Conservation (phyloP, 1,140 invertebrate species). For the Diplogasteroides magnus region DNA sequence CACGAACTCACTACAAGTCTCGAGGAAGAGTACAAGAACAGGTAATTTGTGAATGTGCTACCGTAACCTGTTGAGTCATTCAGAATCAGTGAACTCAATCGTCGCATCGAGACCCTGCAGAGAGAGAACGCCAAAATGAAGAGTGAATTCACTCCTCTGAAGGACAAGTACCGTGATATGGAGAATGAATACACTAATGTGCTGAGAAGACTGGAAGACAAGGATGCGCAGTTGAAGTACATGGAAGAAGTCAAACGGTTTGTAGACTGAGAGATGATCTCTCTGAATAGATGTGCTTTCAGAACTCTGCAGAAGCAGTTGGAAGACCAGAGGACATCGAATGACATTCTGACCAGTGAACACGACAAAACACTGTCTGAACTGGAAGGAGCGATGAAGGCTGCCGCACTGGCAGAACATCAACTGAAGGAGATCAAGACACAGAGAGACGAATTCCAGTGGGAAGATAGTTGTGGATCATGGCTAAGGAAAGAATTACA, state of each 20-base stretch:
- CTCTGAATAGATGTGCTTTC: too few relatives aligned
- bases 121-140: constrained; percentile 48
- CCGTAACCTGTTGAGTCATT: too few relatives aligned
- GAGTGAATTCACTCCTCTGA: constrained; percentile 42
- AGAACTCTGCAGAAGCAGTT: constrained; percentile 34
- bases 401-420: constrained; percentile 40
- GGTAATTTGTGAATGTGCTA: too few relatives aligned
- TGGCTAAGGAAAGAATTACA: constrained; percentile 24
- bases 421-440: constrained; percentile 46
- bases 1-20: constrained; percentile 45
- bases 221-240: constrained; percentile 29
- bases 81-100: constrained; percentile 51
- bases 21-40: constrained; percentile 52
- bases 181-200: constrained; percentile 48
- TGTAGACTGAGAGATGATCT: too few relatives aligned
- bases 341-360: constrained; percentile 39
- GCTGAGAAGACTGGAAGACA: constrained; percentile 45
- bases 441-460: constrained; percentile 50
- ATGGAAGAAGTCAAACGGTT: constrained; percentile 17
- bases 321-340: constrained; percentile 32
- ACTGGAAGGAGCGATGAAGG: constrained; percentile 40
- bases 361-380: constrained; percentile 38
- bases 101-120: constrained; percentile 43
- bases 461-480: neutral
- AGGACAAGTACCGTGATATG: constrained; percentile 44